A percentile compares a stretch with the other conserved stretches of the same genome.
These are phyloP conservation scores for Centropyge bicolor DNA, from an alignment of 2,797 vertebrate genomes.

Conservation along the genomic window DNA sequence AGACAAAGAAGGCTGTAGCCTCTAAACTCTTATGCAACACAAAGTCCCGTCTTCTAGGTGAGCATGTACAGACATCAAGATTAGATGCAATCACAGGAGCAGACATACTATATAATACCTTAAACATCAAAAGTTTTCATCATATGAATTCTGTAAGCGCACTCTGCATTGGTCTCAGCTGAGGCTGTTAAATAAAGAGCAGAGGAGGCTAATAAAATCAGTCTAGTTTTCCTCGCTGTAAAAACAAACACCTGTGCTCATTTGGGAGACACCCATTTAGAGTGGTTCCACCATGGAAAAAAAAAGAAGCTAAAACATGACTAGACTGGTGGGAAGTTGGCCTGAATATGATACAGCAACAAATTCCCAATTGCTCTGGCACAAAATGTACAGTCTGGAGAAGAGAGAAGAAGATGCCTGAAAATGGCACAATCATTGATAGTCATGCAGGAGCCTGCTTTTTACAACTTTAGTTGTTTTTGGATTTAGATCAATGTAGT, in stretches of 20 bases:
- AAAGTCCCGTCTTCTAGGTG: not conserved
- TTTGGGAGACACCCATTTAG: constrained; percentile 48
- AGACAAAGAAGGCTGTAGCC: not conserved
- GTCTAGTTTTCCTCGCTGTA: constrained; percentile 53
- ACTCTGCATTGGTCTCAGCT: constrained; percentile 44
- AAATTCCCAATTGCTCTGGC: constrained; percentile 57
- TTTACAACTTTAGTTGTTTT: constrained; percentile 36
- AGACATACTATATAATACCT: constrained; percentile 1
- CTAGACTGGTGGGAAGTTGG: constrained; percentile 51
- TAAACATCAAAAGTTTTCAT: not conserved
- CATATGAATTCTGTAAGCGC: not conserved
- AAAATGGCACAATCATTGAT: constrained; percentile 27
- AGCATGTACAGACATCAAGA: constrained; percentile 38
- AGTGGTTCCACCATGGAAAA: constrained; percentile 5
- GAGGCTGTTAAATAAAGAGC: constrained; percentile 19
- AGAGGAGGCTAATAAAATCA: constrained; percentile 40
- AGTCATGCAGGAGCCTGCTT: constrained; percentile 51
- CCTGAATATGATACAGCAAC: constrained; percentile 63
- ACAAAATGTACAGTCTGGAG: constrained; percentile 52
- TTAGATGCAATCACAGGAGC: constrained; percentile 35
- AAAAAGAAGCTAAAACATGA: constrained; percentile 65
- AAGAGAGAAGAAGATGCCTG: constrained; percentile 27
- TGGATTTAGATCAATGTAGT: constrained; percentile 50
- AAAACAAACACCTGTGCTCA: constrained; percentile 72
- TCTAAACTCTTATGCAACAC: constrained; percentile 16